Base-by-base conservation (phyloP, 2,797 vertebrate genomes). In the Protosalanx chinensis region DNA sequence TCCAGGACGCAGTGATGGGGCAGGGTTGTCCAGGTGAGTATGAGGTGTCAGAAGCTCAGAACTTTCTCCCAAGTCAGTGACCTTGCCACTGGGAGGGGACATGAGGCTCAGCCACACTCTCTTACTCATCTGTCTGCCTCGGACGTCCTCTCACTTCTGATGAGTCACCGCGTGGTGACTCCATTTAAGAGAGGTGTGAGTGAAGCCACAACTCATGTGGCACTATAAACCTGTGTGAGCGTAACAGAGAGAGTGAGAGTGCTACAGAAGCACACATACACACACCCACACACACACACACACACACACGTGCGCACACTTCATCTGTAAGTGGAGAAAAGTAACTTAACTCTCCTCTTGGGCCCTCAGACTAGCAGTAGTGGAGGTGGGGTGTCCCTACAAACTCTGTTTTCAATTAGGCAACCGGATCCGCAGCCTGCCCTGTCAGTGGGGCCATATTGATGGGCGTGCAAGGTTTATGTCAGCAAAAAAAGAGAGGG, bases 371-470 rank as follows among this genome's bases (percentile, higher is more conserved):
- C 79, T 72, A 49, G 46, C 23, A 32, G 12, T 18, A 79, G 5
- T n/a, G 70, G 73, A 78, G 74, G 82, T 77, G 77, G 80, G 79
- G 30, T 63, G 32, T 56, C 32, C 62, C 75, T 73, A 10, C 3
- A 16, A 23, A 30, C 71, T 80, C 88, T 90, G 89, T 72, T 87
- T 87, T 65, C 6, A 58, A 84, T 90, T 90, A 88, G 71, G 68
- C 70, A 64, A 81, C 80, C 63, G 1, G 74, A 78, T 79, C 79
- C 77, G 70, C 5, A 67, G 84, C 82, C 82, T 82, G 77, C 64
- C 60, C 77, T 77, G 81, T 81, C 72, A 72, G 70, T 18, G 77
- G 72, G 63, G 76, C 77, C 80, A 70, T 77, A 71, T 60, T 72
- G 84, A 82, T 78, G 79, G 77, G 71, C 63, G 79, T 71, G 70